Base-by-base conservation (phyloP, 2,888 invertebrate species). In the Mesorhabditis sp. region DNA sequence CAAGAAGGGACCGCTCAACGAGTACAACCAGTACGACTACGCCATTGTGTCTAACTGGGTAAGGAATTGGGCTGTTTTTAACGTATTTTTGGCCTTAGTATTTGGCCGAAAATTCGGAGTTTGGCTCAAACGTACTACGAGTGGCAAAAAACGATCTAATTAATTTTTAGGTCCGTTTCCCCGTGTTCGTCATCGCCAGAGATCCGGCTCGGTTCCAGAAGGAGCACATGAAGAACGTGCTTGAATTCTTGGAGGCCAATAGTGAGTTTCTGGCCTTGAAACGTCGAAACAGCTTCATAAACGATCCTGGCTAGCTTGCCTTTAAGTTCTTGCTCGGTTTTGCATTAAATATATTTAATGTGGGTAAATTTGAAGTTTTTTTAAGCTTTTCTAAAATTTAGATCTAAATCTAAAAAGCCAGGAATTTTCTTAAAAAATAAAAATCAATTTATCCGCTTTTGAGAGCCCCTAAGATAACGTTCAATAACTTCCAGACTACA, bases 11-110 rank as follows among this genome's bases (percentile, higher is more conserved):
- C 86, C 86, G 44, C 76, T 86, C 65, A 86, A 86, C 73, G 85
- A 86, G 75, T 86, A 84, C 81, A 86, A 86, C 69, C 86, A 86
- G 73, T 86, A 86, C 76, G 86, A 86, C 71, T 86, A 86, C 75
- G 86, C 86, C 43, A 79, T 84, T 62, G 76, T 83, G 67, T 81
- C 81, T 65, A 83, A 81, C 64, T 83, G 83, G 83, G 80, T 80
- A 61, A 28, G 28, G 28, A 28, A 28, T 28, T 28, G 28, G 28
- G 28, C 28, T 2, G 28, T 28, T 28, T 28, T 28, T 28, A 28
- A 28, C 28, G 28, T 28, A 28, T 28, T 28, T 28, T 28, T 50
- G n/a, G 28, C 1, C 28, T 28, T 28, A 28, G 28, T 28, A 28
- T 28, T 28, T 28, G 28, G 28, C 28, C 28, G 28, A 28, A 28